phyloP scores from a whole-genome alignment of 2,888 invertebrate species.

The Sussaba pulchella region DNA sequence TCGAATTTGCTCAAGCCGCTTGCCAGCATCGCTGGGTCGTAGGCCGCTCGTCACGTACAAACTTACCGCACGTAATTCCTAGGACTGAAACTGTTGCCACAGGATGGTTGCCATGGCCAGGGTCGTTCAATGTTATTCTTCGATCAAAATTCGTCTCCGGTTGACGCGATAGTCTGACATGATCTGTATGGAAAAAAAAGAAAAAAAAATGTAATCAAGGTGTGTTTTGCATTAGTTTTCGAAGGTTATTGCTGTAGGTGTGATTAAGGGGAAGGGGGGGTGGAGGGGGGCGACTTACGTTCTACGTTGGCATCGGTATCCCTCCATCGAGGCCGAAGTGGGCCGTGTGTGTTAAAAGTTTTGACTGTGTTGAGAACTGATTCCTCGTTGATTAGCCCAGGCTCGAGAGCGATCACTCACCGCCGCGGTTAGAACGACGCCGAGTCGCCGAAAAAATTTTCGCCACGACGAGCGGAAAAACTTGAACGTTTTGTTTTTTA shows the following conservation, averaged over 20 bases:
- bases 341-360: constrained; percentile 22
- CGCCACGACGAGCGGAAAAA: neutral
- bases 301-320: constrained; percentile 32
- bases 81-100: constrained; percentile 37
- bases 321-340: constrained; percentile 32
- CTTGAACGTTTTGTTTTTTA: neutral
- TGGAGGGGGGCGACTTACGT: constrained; percentile 51
- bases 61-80: constrained; percentile 38
- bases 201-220: too few species aligned
- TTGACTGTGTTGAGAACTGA: constrained; percentile 18
- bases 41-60: neutral
- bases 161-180: constrained; percentile 7
- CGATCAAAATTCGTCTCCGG: neutral
- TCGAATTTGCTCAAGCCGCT: neutral
- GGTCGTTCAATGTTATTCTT: constrained; percentile 36
- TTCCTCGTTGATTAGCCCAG: constrained; percentile 34
- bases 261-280: neutral
- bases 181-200: neutral
- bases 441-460: constrained; percentile 11
- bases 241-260: neutral
- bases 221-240: neutral
- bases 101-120: constrained; percentile 31
- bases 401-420: constrained; percentile 30
- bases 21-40: neutral
- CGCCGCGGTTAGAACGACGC: constrained; percentile 42